These are phyloP conservation scores for Egretta garzetta DNA, from an alignment of 2,113 vertebrate genomes.

Conservation along the genomic window DNA sequence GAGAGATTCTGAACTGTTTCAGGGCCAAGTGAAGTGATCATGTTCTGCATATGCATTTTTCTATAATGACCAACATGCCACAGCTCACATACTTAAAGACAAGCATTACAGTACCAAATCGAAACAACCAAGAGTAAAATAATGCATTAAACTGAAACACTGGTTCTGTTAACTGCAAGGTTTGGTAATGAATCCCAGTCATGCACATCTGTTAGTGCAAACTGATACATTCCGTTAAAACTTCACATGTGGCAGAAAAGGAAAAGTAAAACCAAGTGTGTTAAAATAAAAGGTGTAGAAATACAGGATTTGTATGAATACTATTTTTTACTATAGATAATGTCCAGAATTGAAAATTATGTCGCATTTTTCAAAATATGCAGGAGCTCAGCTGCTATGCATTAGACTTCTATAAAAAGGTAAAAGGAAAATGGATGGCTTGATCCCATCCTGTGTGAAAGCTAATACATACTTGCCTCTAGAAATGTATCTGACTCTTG, in stretches of 20 bases:
- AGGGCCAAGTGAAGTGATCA: background rate
- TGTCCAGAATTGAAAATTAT: background rate
- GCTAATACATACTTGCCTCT: background rate
- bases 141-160: background rate
- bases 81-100: background rate
- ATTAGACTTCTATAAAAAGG: background rate
- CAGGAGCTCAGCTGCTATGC: background rate
- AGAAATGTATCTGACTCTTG: background rate
- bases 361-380: background rate
- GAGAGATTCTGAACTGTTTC: background rate
- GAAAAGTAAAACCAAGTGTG: background rate
- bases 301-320: background rate
- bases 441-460: background rate
- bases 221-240: background rate
- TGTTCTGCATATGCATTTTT: background rate
- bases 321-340: background rate
- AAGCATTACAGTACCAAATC: background rate
- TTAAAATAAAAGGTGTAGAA: background rate
- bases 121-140: background rate
- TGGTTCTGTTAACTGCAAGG: background rate
- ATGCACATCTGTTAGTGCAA: background rate
- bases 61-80: background rate
- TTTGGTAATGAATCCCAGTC: background rate
- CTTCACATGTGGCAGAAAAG: background rate
- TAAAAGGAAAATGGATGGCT: background rate